Evolutionary conservation across 2,113 vertebrate species (phyloP).

Genomic region (Ursus arctos): DNA sequence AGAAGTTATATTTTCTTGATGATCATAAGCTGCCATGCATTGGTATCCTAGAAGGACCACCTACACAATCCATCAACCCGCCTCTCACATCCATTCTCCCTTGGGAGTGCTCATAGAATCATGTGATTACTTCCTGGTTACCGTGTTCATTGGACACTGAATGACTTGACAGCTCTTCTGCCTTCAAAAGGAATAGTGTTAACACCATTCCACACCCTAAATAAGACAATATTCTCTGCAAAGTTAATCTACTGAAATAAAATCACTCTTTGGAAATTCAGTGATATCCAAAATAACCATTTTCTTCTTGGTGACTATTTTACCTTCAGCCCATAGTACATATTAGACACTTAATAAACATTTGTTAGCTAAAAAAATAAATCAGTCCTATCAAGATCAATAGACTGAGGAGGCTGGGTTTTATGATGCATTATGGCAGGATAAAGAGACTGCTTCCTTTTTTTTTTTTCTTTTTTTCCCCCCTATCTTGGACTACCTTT

Average conservation of each 20-base stretch:
- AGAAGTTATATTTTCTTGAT: neutral
- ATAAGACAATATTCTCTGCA: neutral
- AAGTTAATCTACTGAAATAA: neutral
- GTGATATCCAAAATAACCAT: neutral
- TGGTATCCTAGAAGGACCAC: neutral
- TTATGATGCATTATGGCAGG: neutral
- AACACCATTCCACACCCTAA: neutral
- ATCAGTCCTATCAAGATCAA: neutral
- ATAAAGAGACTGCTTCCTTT: neutral
- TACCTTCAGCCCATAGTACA: neutral
- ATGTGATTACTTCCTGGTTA: neutral
- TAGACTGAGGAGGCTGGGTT: neutral
- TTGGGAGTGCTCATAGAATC: neutral
- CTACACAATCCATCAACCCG: neutral
- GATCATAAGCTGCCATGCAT: neutral
- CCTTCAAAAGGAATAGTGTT: neutral
- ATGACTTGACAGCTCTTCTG: neutral
- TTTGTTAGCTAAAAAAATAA: neutral
- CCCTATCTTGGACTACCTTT: neutral
- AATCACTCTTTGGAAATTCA: neutral
- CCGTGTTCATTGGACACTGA: neutral
- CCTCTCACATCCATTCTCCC: neutral
- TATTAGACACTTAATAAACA: neutral
- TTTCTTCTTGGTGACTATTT: neutral
- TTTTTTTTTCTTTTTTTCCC: neutral